Evolutionary conservation across 2,797 vertebrate species (phyloP), one percentile per base, ranked within the genome.

Genomic region (Chromis chromis): DNA sequence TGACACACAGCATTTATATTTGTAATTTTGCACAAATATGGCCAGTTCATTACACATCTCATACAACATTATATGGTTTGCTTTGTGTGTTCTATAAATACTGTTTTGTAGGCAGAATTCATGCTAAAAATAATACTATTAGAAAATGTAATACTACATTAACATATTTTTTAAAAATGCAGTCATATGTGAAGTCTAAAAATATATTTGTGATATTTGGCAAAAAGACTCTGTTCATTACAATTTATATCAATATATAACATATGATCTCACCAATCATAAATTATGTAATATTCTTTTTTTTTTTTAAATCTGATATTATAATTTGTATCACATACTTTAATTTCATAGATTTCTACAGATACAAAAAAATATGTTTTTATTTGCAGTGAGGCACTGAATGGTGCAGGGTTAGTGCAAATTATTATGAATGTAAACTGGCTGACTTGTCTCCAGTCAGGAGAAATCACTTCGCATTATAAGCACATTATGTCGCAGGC

Each of bases 401-500:
- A 65, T 67, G 60, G 56, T 71, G 50, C 65, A 61, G 62, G 49
- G 65, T 83, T 66, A 74, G 78, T 82, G 75, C 60, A 79, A 91
- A 93, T 86, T 84, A 89, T 89, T 90, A 87, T 88, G 73, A 84
- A 89, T 84, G 79, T 73, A 89, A 86, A 90, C 77, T 67, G 81
- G 80, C 81, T 79, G 74, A 84, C 83, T 83, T 90, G 86, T 88
- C 90, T 90, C 75, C 74, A 90, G 85, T 90, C 80, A 85, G 86
- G 90, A 93, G 84, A 88, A 93, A 93, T 93, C 88, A 79, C 90
- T 91, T 89, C 90, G 89, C 93, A 93, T 93, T 93, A 93, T 92
- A 89, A 92, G 87, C 77, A 70, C 90, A 93, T 94, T 94, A 93
- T 88, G 89, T 90, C 81, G 83, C 82, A 82, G 88, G 89, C 86